Evolutionary conservation across 2,113 vertebrate genomes (phyloP).

Genomic region (Cyprinodon variegatus): DNA sequence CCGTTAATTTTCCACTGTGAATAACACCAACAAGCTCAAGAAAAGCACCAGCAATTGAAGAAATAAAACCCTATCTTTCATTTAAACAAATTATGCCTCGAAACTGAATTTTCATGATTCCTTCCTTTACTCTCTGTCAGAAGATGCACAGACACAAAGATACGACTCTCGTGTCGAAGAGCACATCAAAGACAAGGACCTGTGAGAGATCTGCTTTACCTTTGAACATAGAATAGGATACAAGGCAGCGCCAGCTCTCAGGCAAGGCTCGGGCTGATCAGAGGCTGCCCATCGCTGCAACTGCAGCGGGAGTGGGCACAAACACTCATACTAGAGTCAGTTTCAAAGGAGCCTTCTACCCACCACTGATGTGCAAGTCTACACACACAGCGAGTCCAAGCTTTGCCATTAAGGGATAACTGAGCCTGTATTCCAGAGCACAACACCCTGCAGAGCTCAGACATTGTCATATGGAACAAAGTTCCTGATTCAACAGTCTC

Average conservation of each 20-base stretch:
- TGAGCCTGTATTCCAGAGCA: conserved; percentile 47
- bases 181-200: conserved; percentile 85
- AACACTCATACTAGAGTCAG: conserved; percentile 64
- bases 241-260: conserved; percentile 84
- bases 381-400: conserved; percentile 56
- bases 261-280: conserved; percentile 82
- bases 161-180: conserved; percentile 87
- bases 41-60: conserved; percentile 61
- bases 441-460: conserved; percentile 63
- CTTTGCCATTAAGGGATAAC: conserved; percentile 44
- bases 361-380: conserved; percentile 65
- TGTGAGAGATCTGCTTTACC: conserved; percentile 83
- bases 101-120: conserved; percentile 81
- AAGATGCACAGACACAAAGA: conserved; percentile 82
- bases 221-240: conserved; percentile 88
- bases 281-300: conserved; percentile 75
- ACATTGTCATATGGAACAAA: conserved; percentile 62
- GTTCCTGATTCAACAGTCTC: conserved; percentile 67
- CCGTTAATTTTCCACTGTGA: conserved; percentile 68
- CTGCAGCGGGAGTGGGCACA: conserved; percentile 79
- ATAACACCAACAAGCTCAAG: conserved; percentile 65
- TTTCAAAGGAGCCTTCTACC: conserved; percentile 72
- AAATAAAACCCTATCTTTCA: conserved; percentile 59
- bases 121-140: conserved; percentile 78
- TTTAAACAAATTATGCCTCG: conserved; percentile 78